phyloP scores from a whole-genome alignment of 2,888 invertebrate species.

The Allophyes oxyacanthae region DNA sequence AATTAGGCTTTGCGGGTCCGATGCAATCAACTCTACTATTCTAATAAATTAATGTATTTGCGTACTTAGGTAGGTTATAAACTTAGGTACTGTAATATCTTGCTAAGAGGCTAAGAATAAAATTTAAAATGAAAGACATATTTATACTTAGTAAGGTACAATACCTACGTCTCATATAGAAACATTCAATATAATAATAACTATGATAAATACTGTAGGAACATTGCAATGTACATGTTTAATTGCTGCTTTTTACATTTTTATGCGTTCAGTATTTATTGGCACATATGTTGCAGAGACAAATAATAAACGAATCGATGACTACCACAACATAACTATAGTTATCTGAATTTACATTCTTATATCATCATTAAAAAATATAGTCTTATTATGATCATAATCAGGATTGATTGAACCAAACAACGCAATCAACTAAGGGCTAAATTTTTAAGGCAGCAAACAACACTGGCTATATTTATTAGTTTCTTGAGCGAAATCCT shows the following conservation, averaged over 20 bases:
- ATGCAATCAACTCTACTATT: too few relatives aligned
- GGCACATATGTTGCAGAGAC: slow-evolving; percentile 14
- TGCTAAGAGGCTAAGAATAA: too few relatives aligned
- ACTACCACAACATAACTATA: not conserved
- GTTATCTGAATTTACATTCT: not conserved
- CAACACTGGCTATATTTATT: slow-evolving; percentile 53
- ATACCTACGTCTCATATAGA: too few relatives aligned
- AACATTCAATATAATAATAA: too few relatives aligned
- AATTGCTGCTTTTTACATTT: not conserved
- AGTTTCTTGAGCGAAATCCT: slow-evolving; percentile 61
- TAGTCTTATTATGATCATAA: slow-evolving; percentile 45
- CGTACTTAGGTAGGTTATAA: too few relatives aligned
- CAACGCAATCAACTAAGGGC: slow-evolving; percentile 36
- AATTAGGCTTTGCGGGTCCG: too few relatives aligned
- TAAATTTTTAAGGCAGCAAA: slow-evolving; percentile 30
- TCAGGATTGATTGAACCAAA: slow-evolving; percentile 40
- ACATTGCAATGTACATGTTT: not conserved
- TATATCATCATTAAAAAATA: slow-evolving; percentile 3
- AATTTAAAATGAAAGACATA: too few relatives aligned
- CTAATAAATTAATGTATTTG: too few relatives aligned
- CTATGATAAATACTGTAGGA: too few relatives aligned
- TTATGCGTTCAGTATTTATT: slow-evolving; percentile 57
- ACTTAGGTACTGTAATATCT: too few relatives aligned
- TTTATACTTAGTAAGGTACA: slow-evolving; percentile 4
- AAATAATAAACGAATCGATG: slow-evolving; percentile 3